Conservation (phyloP, 2,113 vertebrate species). For the Raja brachyura region DNA sequence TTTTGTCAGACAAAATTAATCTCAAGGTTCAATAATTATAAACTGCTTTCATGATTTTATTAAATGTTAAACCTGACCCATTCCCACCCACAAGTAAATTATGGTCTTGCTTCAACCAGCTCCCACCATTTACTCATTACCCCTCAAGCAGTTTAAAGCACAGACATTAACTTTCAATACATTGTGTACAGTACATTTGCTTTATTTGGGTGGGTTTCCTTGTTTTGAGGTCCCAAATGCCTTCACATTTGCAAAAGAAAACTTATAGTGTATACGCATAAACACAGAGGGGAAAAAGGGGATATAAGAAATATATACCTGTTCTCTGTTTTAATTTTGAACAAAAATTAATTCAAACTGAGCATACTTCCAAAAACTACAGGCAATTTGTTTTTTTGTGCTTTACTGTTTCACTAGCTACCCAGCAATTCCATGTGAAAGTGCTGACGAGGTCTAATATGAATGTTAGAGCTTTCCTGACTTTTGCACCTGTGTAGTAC, state of each 20-base stretch:
- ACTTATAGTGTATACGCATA: neutral
- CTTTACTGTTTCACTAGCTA: no score
- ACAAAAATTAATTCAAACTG: neutral
- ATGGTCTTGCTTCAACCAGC: neutral
- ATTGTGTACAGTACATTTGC: neutral
- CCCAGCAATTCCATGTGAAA: no score
- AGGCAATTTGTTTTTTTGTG: no score
- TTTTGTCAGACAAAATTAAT: neutral
- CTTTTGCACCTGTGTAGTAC: no score
- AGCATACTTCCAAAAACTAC: neutral
- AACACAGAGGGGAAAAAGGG: neutral
- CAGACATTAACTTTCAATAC: neutral
- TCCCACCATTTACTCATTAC: conserved; percentile 12
- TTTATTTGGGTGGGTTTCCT: neutral
- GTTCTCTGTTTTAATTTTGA: neutral
- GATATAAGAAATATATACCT: neutral
- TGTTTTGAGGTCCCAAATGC: neutral
- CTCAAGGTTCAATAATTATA: conserved; percentile 4
- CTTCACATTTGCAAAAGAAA: neutral
- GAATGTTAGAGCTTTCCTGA: no score
- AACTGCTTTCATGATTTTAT: conserved; percentile 19
- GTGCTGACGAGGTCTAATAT: no score
- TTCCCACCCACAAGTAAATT: conserved; percentile 10
- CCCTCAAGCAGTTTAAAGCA: neutral
- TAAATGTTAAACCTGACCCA: conserved; percentile 6